Percentiles rank a stretch among this genome's conserved stretches.
Conservation (phyloP, 1,140 invertebrate species). For the Campoletis sonorensis region DNA sequence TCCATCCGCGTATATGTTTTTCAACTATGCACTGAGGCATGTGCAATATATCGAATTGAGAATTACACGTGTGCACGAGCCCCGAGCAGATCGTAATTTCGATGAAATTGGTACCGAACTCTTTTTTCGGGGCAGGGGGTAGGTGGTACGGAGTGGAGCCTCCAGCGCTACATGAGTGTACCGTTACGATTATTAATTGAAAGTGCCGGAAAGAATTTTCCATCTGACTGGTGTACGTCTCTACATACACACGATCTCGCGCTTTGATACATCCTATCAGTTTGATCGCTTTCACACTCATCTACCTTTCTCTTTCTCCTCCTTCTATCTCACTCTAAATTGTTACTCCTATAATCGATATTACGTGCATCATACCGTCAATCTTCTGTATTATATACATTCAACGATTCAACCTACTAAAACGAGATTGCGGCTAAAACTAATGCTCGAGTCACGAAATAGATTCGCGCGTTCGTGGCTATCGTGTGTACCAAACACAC, state of each 20-base stretch:
- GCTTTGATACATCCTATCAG: slow-evolving; percentile 18
- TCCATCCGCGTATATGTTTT: neutral
- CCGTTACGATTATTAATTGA: slow-evolving; percentile 42
- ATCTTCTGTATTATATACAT: neutral
- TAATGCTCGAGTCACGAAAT: slow-evolving; percentile 38
- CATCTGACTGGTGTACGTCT: neutral
- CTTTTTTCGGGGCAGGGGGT: neutral
- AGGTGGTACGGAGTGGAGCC: neutral
- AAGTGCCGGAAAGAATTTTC: slow-evolving; percentile 41
- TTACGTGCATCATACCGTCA: slow-evolving; percentile 12
- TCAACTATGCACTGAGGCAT: neutral
- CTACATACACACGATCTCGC: neutral
- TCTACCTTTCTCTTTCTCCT: neutral
- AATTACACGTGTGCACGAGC: slow-evolving; percentile 23
- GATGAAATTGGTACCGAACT: neutral
- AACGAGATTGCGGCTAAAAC: slow-evolving; percentile 37
- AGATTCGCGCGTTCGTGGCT: slow-evolving; percentile 22
- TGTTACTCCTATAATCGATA: slow-evolving; percentile 28
- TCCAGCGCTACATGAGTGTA: neutral
- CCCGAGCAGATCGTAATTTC: slow-evolving; percentile 29
- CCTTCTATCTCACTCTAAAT: neutral
- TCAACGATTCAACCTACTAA: neutral
- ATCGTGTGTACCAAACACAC: slow-evolving; percentile 3
- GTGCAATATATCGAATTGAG: neutral
- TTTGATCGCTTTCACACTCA: neutral